phyloP scores from a whole-genome alignment of 2,888 invertebrate genomes.

The Tribolium freemani region DNA sequence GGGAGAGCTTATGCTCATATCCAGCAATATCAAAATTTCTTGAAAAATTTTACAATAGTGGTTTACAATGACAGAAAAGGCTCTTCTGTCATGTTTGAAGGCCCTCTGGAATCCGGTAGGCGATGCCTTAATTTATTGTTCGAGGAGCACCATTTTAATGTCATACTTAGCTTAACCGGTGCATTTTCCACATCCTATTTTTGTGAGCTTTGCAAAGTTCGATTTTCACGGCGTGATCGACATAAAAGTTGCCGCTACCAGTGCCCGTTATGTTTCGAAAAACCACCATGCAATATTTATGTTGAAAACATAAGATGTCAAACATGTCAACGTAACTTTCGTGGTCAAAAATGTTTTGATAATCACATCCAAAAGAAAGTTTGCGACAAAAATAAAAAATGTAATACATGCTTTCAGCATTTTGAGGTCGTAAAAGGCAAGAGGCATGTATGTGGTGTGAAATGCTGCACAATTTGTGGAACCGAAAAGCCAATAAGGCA shows the following conservation, averaged over 20 bases:
- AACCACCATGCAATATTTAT: slow-evolving; percentile 18
- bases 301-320: neutral
- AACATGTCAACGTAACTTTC: too few relatives aligned
- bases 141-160: slow-evolving; percentile 33
- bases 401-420: slow-evolving; percentile 6
- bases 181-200: slow-evolving; percentile 27
- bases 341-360: slow-evolving; percentile 3
- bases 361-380: slow-evolving; percentile 10
- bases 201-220: slow-evolving; percentile 6
- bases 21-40: slow-evolving; percentile 6
- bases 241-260: slow-evolving; percentile 27
- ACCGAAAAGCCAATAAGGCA: slow-evolving; percentile 20
- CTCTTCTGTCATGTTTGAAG: neutral
- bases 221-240: neutral
- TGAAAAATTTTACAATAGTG: slow-evolving; percentile 12
- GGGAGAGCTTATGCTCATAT: slow-evolving; percentile 6
- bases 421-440: neutral
- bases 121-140: slow-evolving; percentile 23
- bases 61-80: neutral
- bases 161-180: slow-evolving; percentile 26
- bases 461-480: neutral
- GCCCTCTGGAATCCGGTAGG: neutral
- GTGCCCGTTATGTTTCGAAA: slow-evolving; percentile 26
- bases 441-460: neutral
- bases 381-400: slow-evolving; percentile 10